Conservation (phyloP, 2,113 vertebrate species). For the Dasyornis broadbenti region DNA sequence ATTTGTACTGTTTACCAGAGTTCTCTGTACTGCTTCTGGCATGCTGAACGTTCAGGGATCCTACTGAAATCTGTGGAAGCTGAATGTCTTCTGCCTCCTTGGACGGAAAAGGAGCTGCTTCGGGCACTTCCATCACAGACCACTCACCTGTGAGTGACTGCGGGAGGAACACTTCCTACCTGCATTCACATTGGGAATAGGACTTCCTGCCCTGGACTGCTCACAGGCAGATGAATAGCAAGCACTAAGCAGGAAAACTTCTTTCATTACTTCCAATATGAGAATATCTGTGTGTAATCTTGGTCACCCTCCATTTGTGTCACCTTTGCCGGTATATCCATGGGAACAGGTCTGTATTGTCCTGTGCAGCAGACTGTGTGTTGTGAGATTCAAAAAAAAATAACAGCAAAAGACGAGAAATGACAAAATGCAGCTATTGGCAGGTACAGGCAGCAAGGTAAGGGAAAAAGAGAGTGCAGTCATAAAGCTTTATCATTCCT, state of each 20-base stretch:
- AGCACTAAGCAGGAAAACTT: neutral
- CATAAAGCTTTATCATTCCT: constrained; percentile 11
- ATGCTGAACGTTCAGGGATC: neutral
- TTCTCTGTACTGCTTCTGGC: neutral
- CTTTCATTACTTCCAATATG: neutral
- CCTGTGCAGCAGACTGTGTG: neutral
- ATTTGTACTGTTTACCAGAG: neutral
- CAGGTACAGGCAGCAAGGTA: neutral
- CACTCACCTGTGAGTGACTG: neutral
- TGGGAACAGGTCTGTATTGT: neutral
- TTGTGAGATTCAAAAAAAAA: neutral
- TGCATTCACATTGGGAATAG: neutral
- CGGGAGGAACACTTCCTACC: neutral
- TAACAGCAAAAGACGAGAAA: neutral
- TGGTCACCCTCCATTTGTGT: neutral
- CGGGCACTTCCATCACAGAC: neutral
- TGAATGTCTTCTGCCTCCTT: neutral
- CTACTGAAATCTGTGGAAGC: neutral
- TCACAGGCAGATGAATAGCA: neutral
- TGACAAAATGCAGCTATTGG: neutral
- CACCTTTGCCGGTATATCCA: neutral
- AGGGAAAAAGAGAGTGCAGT: neutral
- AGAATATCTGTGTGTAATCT: neutral
- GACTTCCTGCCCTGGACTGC: neutral
- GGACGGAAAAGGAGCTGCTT: neutral